Evolutionary conservation across 2,113 vertebrate genomes (phyloP), one percentile per base, ranked within the genome.

Genomic region (Sebastes fasciatus): DNA sequence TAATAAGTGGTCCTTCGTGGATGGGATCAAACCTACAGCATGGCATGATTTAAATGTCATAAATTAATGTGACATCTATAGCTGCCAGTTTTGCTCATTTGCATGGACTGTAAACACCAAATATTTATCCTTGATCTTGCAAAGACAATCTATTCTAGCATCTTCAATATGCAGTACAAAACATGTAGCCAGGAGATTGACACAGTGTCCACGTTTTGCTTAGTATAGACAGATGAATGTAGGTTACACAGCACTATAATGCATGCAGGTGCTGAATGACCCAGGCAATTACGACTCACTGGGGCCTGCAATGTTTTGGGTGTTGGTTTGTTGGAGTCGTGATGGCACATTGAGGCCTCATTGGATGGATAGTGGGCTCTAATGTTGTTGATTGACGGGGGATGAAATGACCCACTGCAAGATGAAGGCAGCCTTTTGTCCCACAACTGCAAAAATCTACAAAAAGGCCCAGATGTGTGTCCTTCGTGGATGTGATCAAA

Each of bases 401-500:
- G 26, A 34, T 34, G 62, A 51, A 45, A 48, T 70, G 60, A 78
- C 52, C 60, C 74, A 69, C 6, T 88, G 84, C 89, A 86, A 34
- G 86, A 86, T 79, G 70, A 42, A 86, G 62, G 55, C 70, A 66
- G 72, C 69, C 84, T 80, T 89, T 91, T 89, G 88, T 92, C 81
- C 80, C 26, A 34, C 86, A 87, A 70, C 67, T 88, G 62, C 69
- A 49, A 62, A 34, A 34, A 77, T 70, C 49, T 23, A 82, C 63
- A 55, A 69, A 74, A 71, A 79, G 34, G 34, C 52, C 79, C 73
- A 82, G 69, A 91, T 82, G 78, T 88, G 72, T 14, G 26, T 51
- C 23, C 58, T 26, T 34, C 11, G 12, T 14, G 12, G 23, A 61
- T 61, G 23, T 12, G 58, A 61, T 61, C 26, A 6, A 61, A 61